Conservation (phyloP, 2,797 vertebrate genomes). For the Schizopygopsis malacanthus region DNA sequence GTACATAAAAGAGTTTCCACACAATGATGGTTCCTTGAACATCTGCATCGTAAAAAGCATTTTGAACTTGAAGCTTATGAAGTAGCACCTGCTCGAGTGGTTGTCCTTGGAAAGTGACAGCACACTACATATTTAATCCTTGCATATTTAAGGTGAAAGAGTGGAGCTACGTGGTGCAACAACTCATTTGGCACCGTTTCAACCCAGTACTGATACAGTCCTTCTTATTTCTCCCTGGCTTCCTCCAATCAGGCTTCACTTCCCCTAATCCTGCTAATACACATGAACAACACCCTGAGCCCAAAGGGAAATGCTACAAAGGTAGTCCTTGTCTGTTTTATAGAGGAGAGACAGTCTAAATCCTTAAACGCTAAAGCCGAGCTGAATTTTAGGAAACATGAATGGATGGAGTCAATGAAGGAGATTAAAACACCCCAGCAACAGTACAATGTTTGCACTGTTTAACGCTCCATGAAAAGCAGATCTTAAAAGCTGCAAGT, state of each 20-base stretch:
- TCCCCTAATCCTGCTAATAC: slow-evolving; percentile 28
- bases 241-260: slow-evolving; percentile 13
- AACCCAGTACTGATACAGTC: slow-evolving; percentile 6
- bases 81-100: not conserved
- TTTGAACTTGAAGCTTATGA: slow-evolving; percentile 15
- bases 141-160: slow-evolving; percentile 5
- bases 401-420: slow-evolving; percentile 16
- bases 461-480: slow-evolving; percentile 20
- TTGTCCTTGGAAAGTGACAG: slow-evolving; percentile 26
- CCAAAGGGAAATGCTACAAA: slow-evolving; percentile 26
- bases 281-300: slow-evolving; percentile 16
- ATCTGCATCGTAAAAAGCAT: slow-evolving; percentile 12
- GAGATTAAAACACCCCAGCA: not conserved
- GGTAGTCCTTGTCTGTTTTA: slow-evolving; percentile 13
- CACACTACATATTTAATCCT: slow-evolving; percentile 30
- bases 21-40: slow-evolving; percentile 23
- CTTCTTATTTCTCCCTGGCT: slow-evolving; percentile 25
- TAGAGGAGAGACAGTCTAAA: slow-evolving; percentile 15
- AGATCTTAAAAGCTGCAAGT: slow-evolving; percentile 2
- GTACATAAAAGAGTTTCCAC: not conserved
- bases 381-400: slow-evolving; percentile 6
- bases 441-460: not conserved
- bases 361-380: not conserved
- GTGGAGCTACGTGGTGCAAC: not conserved
- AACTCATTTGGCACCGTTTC: slow-evolving; percentile 15